These are phyloP conservation scores for Leptonema lineaticorne DNA, from an alignment of 1,140 invertebrate genomes.

Conservation along the genomic window DNA sequence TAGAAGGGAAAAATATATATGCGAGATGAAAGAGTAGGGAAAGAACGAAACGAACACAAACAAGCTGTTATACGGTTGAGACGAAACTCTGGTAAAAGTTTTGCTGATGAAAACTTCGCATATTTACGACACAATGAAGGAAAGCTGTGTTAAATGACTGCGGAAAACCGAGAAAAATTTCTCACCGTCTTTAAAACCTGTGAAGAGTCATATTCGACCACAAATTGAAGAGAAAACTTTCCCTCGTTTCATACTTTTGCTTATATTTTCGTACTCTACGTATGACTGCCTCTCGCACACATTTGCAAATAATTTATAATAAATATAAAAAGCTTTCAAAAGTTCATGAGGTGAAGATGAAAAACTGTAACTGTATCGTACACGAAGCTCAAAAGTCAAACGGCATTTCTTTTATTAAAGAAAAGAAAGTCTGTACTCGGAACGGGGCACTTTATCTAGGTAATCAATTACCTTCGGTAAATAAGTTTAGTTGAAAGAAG, in stretches of 20 bases:
- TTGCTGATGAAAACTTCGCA: slow-evolving; percentile 14
- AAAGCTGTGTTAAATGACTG: slow-evolving; percentile 19
- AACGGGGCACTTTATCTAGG: slow-evolving; percentile 27
- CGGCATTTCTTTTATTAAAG: slow-evolving; percentile 23
- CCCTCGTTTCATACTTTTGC: slow-evolving; percentile 13
- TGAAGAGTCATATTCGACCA: slow-evolving; percentile 22
- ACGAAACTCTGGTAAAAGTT: slow-evolving; percentile 18
- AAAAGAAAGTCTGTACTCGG: neutral
- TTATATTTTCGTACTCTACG: no score
- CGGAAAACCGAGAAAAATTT: slow-evolving; percentile 20
- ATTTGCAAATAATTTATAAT: slow-evolving; percentile 29
- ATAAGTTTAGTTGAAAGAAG: slow-evolving; percentile 29
- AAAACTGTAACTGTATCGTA: neutral
- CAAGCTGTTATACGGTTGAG: slow-evolving; percentile 6
- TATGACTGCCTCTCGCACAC: neutral
- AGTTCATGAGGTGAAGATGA: neutral
- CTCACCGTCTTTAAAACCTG: slow-evolving; percentile 8
- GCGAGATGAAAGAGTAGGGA: neutral
- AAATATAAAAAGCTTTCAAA: slow-evolving; percentile 19
- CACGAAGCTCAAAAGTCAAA: slow-evolving; percentile 18
- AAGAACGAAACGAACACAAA: neutral
- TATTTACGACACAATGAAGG: slow-evolving; percentile 18
- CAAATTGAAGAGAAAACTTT: slow-evolving; percentile 29
- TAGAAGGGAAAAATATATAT: no score
- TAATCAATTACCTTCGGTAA: slow-evolving; percentile 37